These are phyloP conservation scores for Sceliomorpha sp. DNA, from an alignment of 2,888 invertebrate species.

Conservation along the genomic window DNA sequence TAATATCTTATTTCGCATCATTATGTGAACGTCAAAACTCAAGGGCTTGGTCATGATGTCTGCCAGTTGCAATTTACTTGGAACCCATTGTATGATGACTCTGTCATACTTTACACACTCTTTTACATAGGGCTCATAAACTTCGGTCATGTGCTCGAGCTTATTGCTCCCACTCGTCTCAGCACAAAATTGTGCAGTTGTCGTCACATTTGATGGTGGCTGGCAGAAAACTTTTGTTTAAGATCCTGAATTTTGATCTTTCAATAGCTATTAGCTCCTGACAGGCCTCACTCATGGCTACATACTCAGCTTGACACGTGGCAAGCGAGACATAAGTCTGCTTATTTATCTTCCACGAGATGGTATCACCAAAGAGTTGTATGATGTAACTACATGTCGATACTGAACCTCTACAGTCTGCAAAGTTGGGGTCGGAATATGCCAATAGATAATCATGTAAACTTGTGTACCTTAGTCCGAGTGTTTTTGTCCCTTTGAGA, in stretches of 20 bases:
- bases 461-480: slow-evolving; percentile 38
- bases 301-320: slow-evolving; percentile 33
- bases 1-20: too few relatives aligned
- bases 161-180: slow-evolving; percentile 21
- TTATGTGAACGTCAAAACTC: slow-evolving; percentile 46
- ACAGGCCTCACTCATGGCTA: slow-evolving; percentile 31
- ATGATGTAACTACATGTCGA: slow-evolving; percentile 36
- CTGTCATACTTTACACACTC: slow-evolving; percentile 23
- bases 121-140: slow-evolving; percentile 24
- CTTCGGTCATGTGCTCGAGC: slow-evolving; percentile 25
- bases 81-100: slow-evolving; percentile 19
- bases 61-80: slow-evolving; percentile 11
- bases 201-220: slow-evolving; percentile 47
- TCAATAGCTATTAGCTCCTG: slow-evolving; percentile 18
- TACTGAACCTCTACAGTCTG: slow-evolving; percentile 30
- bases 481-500: slow-evolving; percentile 23
- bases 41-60: slow-evolving; percentile 50
- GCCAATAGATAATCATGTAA: slow-evolving; percentile 32
- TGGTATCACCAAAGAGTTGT: slow-evolving; percentile 28
- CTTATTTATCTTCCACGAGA: slow-evolving; percentile 30
- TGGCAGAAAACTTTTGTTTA: slow-evolving; percentile 21
- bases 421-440: slow-evolving; percentile 48
- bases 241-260: slow-evolving; percentile 14
- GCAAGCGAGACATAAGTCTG: slow-evolving; percentile 25
- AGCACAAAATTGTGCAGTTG: slow-evolving; percentile 28